Evolutionary conservation across 2,888 invertebrate genomes (phyloP).

Genomic region (Gandaritis pyraliata): DNA sequence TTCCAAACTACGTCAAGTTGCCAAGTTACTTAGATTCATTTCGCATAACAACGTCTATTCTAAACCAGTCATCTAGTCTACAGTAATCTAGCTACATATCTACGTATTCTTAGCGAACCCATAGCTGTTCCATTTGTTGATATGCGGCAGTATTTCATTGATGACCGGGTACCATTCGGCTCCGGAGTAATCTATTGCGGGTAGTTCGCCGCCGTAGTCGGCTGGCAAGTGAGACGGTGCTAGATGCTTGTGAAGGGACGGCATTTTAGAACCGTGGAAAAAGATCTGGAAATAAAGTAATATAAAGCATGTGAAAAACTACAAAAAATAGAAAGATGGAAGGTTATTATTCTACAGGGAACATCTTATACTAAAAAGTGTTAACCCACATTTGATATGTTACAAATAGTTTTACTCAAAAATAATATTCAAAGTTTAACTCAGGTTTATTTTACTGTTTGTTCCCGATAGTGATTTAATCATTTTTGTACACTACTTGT

Average conservation of each 20-base stretch:
- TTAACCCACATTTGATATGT: no score
- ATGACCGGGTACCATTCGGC: slow-evolving; percentile 91
- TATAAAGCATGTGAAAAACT: no score
- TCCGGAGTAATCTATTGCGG: slow-evolving; percentile 90
- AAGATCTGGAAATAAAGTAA: slow-evolving; percentile 84
- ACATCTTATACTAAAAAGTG: no score
- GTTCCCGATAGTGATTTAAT: no score
- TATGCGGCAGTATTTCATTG: slow-evolving; percentile 85
- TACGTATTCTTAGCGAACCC: slow-evolving; percentile 85
- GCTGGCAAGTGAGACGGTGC: slow-evolving; percentile 87
- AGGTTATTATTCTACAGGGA: no score
- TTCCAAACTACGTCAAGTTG: no score
- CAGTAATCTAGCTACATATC: slow-evolving; percentile 12
- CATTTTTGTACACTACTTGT: no score
- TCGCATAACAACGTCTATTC: background rate
- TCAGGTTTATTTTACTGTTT: no score
- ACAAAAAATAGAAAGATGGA: no score
- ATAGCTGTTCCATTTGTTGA: slow-evolving; percentile 87
- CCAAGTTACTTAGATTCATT: background rate
- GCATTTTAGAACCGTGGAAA: slow-evolving; percentile 93
- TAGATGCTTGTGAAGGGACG: slow-evolving; percentile 89
- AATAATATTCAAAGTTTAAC: no score
- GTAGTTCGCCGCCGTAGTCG: slow-evolving; percentile 90
- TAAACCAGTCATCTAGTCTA: background rate
- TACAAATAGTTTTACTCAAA: no score